Percentiles rank a stretch among this genome's conserved stretches.
Evolutionary conservation across 1,140 invertebrate genomes (phyloP).

Genomic region (Steinernema khuongi): DNA sequence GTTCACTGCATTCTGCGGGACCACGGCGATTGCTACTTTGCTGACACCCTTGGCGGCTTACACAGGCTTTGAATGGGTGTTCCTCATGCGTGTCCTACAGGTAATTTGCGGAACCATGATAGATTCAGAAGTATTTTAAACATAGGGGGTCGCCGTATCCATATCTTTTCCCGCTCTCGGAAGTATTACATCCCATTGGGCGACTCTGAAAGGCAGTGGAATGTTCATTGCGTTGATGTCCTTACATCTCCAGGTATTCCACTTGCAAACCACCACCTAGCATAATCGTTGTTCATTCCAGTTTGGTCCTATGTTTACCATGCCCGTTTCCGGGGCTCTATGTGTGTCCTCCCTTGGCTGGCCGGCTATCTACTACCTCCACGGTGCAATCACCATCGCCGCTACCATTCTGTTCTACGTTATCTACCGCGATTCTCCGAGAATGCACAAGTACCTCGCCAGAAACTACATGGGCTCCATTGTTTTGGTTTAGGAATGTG

Average conservation of each 20-base stretch:
- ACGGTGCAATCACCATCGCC: slow-evolving; percentile 20
- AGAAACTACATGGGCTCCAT: background rate
- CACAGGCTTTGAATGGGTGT: slow-evolving; percentile 15
- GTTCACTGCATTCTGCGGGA: slow-evolving; percentile 11
- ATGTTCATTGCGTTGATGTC: slow-evolving; percentile 29
- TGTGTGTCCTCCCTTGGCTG: slow-evolving; percentile 28
- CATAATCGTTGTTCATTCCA: slow-evolving; percentile 7
- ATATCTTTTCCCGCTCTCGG: slow-evolving; percentile 28
- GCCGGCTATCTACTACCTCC: slow-evolving; percentile 32
- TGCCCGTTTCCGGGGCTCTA: slow-evolving; percentile 29
- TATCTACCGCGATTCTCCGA: slow-evolving; percentile 21
- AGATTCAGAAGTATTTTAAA: too few relatives aligned
- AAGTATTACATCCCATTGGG: slow-evolving; percentile 21
- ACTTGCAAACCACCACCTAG: background rate
- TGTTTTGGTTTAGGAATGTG: background rate
- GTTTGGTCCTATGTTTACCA: slow-evolving; percentile 29
- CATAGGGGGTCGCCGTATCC: slow-evolving; percentile 24
- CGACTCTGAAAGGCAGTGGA: slow-evolving; percentile 25
- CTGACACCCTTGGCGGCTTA: slow-evolving; percentile 30
- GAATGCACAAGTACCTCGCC: background rate
- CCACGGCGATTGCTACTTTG: slow-evolving; percentile 17
- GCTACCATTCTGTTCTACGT: slow-evolving; percentile 22
- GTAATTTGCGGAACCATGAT: background rate
- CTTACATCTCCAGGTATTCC: slow-evolving; percentile 25
- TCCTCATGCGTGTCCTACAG: slow-evolving; percentile 21